phyloP scores from a whole-genome alignment of 2,113 vertebrate genomes.

The Tetraodon nigroviridis region DNA sequence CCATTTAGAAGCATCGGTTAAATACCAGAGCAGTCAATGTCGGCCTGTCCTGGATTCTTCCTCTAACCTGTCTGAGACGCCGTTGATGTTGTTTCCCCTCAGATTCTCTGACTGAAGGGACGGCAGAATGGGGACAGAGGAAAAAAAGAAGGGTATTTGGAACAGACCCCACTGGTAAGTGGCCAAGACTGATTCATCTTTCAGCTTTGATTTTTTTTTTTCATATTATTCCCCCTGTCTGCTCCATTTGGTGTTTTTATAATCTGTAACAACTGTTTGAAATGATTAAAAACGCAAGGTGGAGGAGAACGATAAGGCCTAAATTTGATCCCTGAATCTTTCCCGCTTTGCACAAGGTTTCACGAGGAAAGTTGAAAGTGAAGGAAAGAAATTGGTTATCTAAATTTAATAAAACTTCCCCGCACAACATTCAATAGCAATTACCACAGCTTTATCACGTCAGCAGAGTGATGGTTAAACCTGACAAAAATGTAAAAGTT shows the following conservation, averaged over 20 bases:
- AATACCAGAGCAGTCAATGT: background rate
- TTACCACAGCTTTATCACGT: no score
- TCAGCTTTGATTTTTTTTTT: background rate
- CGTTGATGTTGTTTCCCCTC: slow-evolving; percentile 16
- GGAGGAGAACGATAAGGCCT: slow-evolving; percentile 10
- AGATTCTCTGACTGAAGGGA: slow-evolving; percentile 32
- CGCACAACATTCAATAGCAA: no score
- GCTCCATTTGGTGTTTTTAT: background rate
- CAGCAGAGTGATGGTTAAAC: no score
- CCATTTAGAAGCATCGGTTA: background rate
- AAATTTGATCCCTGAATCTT: slow-evolving; percentile 9
- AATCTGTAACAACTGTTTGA: slow-evolving; percentile 20
- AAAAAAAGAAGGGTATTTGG: slow-evolving; percentile 50
- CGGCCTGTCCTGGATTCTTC: slow-evolving; percentile 30
- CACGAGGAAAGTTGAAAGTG: no score
- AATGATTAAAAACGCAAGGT: slow-evolving; percentile 12
- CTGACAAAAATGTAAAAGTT: no score
- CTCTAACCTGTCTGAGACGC: slow-evolving; percentile 5
- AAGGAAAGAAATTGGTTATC: no score
- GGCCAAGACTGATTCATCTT: slow-evolving; percentile 14
- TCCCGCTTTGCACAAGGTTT: no score
- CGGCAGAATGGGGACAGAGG: slow-evolving; percentile 30
- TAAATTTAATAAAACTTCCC: no score
- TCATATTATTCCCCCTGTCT: background rate
- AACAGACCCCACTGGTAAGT: slow-evolving; percentile 46